A percentile compares a stretch with the other conserved stretches of the same genome.
phyloP scores from a whole-genome alignment of 92 coral and sea anemone species.

The Heteractis magnifica region DNA sequence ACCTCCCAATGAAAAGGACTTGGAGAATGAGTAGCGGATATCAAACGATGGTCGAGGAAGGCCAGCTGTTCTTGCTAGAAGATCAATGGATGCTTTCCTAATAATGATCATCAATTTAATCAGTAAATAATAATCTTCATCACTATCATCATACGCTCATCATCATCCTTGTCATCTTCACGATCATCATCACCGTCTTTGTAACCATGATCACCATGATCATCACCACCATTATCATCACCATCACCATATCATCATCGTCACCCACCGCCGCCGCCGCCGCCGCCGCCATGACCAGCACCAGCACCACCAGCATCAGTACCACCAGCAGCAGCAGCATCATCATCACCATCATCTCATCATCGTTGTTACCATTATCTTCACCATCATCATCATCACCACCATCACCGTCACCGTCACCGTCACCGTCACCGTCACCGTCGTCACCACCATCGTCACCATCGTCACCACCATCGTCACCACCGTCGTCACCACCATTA shows the following conservation, averaged over 20 bases:
- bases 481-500: background rate
- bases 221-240: background rate
- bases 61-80: slow-evolving; percentile 1
- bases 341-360: background rate
- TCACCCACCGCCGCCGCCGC: background rate
- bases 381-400: background rate
- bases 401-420: background rate
- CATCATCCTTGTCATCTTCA: background rate
- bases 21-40: slow-evolving; percentile 4
- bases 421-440: background rate
- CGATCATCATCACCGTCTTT: background rate
- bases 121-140: background rate
- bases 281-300: background rate
- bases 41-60: slow-evolving; percentile 20
- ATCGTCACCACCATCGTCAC: background rate
- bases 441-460: background rate
- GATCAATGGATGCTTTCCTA: slow-evolving; percentile 12
- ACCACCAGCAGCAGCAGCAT: background rate
- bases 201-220: background rate
- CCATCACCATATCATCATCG: background rate
- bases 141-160: background rate
- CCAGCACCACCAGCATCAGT: background rate
- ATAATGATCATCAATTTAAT: background rate
- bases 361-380: background rate
- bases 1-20: background rate